Base-by-base conservation (phyloP, 2,888 invertebrate genomes). In the Cantharis flavilabris region DNA sequence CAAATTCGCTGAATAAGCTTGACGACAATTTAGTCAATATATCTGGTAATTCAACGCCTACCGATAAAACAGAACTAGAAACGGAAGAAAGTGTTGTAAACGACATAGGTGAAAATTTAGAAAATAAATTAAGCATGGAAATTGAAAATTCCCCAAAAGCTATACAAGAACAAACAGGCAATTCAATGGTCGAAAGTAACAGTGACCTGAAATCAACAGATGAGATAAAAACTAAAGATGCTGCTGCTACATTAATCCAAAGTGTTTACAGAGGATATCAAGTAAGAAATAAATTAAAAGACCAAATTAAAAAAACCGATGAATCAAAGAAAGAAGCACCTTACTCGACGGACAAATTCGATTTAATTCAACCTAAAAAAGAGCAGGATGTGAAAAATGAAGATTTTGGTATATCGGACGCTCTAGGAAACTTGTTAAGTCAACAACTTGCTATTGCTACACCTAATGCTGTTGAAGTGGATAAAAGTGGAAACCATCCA, bases 201-300 rank as follows among this genome's bases (percentile, higher is more conserved):
- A 62, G 49, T 30, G 28, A 70, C 14, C 3, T 20, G 64, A n/a
- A 76, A 72, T 28, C 13, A 18, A 28, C 16, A 69, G 49, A 23
- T 9, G 28, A 14, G 23, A 49, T 71, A 14, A n/a, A n/a, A n/a
- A 33, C 10, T 20, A 18, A 74, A 23, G n/a, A 74, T 49, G 26
- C 64, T 23, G 80, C 80, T 14, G 80, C 80, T 18, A 79, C 76
- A 7, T 76, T 67, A 14, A 80, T 80, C 20, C 80, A 80, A 33
- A 79, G 73, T 16, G 70, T 18, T 62, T 80, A 79, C 62, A 63
- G 75, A 49, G 75, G 77, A 13, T 79, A 77, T 69, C 79, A 76
- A 1, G 79, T 70, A 14, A 73, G 76, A 72, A 23, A 63, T 26
- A 69, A 63, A 14, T n/a, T 49, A n/a, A 49, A 49, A 7, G 7